Evolutionary conservation across 1,140 invertebrate genomes (phyloP).

Genomic region (Heliconius himera): DNA sequence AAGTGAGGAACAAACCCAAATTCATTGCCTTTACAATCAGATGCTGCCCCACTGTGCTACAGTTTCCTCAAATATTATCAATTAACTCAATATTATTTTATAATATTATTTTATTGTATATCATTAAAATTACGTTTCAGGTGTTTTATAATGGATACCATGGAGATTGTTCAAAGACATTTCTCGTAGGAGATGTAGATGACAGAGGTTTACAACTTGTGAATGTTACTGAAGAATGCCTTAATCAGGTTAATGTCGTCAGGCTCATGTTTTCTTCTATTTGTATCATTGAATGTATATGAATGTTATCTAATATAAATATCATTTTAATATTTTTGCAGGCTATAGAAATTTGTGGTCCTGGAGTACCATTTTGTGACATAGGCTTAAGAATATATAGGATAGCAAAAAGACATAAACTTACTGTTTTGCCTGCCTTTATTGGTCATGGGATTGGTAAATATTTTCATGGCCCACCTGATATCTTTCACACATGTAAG

Average conservation of each 20-base stretch:
- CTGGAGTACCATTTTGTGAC: constrained; percentile 86
- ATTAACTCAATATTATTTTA: no score
- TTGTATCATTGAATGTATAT: no score
- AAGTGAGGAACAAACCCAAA: no score
- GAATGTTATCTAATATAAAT: background rate
- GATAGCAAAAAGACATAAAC: constrained; percentile 84
- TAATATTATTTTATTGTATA: background rate
- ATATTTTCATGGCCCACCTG: constrained; percentile 96
- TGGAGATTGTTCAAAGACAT: constrained; percentile 96
- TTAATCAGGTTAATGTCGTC: constrained; percentile 78
- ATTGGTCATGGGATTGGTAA: constrained; percentile 96
- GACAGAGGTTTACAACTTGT: constrained; percentile 86
- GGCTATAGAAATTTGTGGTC: constrained; percentile 90
- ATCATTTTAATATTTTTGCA: constrained; percentile 44
- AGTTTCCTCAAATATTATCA: no score
- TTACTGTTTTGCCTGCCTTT: constrained; percentile 89
- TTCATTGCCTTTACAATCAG: no score
- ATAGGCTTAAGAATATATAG: constrained; percentile 89
- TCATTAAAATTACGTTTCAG: constrained; percentile 76
- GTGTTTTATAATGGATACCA: constrained; percentile 93
- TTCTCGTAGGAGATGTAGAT: constrained; percentile 91
- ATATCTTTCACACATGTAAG: constrained; percentile 90
- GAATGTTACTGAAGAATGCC: constrained; percentile 86
- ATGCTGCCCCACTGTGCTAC: no score
- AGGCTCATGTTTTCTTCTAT: no score